Base-by-base conservation (phyloP, 2,113 vertebrate species). In the Melierax canorus region DNA sequence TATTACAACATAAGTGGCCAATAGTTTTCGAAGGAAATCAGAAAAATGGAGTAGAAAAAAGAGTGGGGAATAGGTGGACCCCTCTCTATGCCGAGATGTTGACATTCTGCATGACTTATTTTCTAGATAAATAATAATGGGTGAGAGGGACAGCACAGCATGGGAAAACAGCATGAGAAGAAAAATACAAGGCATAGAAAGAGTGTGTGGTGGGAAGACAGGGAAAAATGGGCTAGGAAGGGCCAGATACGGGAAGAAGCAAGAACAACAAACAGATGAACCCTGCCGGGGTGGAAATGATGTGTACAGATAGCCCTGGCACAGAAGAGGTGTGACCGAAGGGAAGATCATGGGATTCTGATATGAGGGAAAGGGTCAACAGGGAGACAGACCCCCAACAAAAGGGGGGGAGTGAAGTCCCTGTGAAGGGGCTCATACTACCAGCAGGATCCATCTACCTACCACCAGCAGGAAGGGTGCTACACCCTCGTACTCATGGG, bases 401-500 rank as follows among this genome's bases (percentile, higher is more conserved):
- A n/a, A 53, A 82, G 27, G 27, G 2, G 5, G 16, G n/a, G 5
- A 2, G 1, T 34, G 24, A 87, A 43, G 36, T 21, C 60, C 24
- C 30, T 30, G 23, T 2, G 22, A 45, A 50, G 34, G 58, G 8
- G 19, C n/a, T 82, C 5, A 20, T 10, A 14, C 38, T 58, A 8
- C 56, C 64, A 72, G 59, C 56, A 51, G 68, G 51, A 74, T 67
- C 20, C 45, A 59, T 4, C 38, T 21, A 12, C 36, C 32, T 34
- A 8, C 39, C 4, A 3, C 20, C 48, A 20, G 79, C 76, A 71
- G 51, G 16, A 58, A 39, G 24, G 21, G 13, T 32, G 45, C 41
- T 46, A 6, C 2, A 3, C 26, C 43, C 62, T 55, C 4, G 0
- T 16, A 34, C 38, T 55, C 7, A 3, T 36, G 24, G 56, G 21